phyloP scores from a whole-genome alignment of 1,140 invertebrate species.

The Chymomyza costata region DNA sequence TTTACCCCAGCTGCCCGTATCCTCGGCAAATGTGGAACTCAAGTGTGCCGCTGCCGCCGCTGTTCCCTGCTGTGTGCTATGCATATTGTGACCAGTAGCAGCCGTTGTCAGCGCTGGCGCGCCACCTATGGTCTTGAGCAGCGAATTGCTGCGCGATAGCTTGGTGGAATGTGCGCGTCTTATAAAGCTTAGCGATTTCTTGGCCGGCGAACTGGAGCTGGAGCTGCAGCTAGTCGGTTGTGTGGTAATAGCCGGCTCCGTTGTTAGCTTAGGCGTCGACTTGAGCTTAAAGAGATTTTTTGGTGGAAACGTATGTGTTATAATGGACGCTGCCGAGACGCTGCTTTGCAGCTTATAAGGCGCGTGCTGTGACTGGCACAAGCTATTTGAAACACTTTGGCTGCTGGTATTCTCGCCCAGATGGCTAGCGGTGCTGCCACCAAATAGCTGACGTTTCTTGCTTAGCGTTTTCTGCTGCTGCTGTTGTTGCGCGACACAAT shows the following conservation, averaged over 20 bases:
- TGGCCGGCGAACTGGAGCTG: slow-evolving; percentile 76
- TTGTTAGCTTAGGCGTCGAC: slow-evolving; percentile 59
- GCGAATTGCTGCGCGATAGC: slow-evolving; percentile 80
- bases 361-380: slow-evolving; percentile 3
- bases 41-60: slow-evolving; percentile 9
- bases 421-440: slow-evolving; percentile 44
- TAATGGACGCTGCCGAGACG: slow-evolving; percentile 52
- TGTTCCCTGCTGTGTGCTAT: slow-evolving; percentile 28
- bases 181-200: slow-evolving; percentile 79
- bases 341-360: slow-evolving; percentile 56
- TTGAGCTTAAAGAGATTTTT: slow-evolving; percentile 73
- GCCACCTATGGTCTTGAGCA: slow-evolving; percentile 76
- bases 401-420: slow-evolving; percentile 3
- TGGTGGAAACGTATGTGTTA: slow-evolving; percentile 68
- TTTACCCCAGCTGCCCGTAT: slow-evolving; percentile 77
- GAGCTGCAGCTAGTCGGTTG: slow-evolving; percentile 28
- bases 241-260: slow-evolving; percentile 17
- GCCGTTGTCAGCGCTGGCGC: background rate
- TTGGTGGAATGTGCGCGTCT: slow-evolving; percentile 84
- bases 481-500: background rate
- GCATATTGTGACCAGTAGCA: slow-evolving; percentile 16
- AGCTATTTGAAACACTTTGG: background rate
- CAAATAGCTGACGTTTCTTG: slow-evolving; percentile 49
- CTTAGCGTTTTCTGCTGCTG: slow-evolving; percentile 18
- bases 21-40: slow-evolving; percentile 74